Conservation (phyloP, 1,140 invertebrate genomes). For the Panulirus ornatus region DNA sequence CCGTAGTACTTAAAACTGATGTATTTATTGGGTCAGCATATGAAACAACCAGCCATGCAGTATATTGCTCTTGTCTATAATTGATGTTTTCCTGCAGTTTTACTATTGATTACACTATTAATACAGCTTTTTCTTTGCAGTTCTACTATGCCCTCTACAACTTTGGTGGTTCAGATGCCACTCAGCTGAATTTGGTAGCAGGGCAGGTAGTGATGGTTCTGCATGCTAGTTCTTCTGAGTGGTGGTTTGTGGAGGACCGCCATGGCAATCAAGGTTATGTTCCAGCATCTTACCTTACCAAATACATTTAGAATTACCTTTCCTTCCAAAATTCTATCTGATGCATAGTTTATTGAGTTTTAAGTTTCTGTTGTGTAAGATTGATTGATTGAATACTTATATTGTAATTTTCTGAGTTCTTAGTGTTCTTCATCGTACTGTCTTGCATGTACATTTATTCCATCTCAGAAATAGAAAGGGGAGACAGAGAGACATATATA, state of each 20-base stretch:
- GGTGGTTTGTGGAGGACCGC: conserved; percentile 67
- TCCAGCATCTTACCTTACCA: conserved; percentile 60
- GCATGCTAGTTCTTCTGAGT: conserved; percentile 53
- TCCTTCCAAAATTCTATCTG: neutral
- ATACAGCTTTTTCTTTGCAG: conserved; percentile 5
- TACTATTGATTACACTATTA: neutral
- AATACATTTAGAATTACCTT: conserved; percentile 33
- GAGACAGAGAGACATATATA: too few relatives aligned
- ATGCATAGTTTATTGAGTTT: neutral
- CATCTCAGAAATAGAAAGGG: too few relatives aligned
- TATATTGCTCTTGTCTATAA: neutral
- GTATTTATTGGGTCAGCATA: too few relatives aligned
- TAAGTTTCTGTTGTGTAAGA: neutral
- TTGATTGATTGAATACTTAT: neutral
- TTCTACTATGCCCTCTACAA: conserved; percentile 60
- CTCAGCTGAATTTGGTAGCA: conserved; percentile 48
- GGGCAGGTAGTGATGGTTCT: conserved; percentile 54
- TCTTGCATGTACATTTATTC: neutral
- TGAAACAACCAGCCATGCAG: too few relatives aligned
- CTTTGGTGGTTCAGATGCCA: conserved; percentile 57
- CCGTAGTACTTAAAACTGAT: too few relatives aligned
- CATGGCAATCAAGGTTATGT: conserved; percentile 60
- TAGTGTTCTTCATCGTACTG: neutral
- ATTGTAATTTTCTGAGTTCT: neutral
- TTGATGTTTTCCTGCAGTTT: neutral